A percentile compares a stretch with the other conserved stretches of the same genome.
These are phyloP conservation scores for Galeopterus variegatus DNA, from an alignment of 2,113 vertebrate species.

Conservation along the genomic window DNA sequence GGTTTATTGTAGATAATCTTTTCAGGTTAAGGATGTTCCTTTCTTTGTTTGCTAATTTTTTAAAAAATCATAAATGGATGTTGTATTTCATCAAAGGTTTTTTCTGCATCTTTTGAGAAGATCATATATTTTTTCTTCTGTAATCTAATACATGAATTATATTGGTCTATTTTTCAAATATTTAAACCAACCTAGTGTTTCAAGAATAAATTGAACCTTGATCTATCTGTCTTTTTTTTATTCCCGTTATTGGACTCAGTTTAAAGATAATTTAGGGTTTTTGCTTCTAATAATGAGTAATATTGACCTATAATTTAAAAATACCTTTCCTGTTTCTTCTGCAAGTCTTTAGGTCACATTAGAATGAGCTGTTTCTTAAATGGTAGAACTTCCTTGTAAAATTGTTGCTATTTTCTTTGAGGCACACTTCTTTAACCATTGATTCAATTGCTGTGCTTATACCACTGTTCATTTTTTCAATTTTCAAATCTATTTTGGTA, in stretches of 20 bases:
- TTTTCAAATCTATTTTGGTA: constrained; percentile 40
- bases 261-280: constrained; percentile 61
- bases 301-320: neutral
- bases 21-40: constrained; percentile 69
- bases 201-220: constrained; percentile 1
- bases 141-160: constrained; percentile 51
- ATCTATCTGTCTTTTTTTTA: neutral
- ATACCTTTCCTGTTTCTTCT: neutral
- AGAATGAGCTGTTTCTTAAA: constrained; percentile 33
- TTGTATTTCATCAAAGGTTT: constrained; percentile 58
- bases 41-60: constrained; percentile 33
- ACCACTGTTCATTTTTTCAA: constrained; percentile 37
- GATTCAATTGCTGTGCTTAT: constrained; percentile 15
- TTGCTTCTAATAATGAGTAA: constrained; percentile 44
- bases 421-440: neutral
- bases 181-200: constrained; percentile 46
- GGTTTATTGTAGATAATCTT: constrained; percentile 74
- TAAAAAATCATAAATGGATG: constrained; percentile 27
- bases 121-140: constrained; percentile 56
- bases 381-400: constrained; percentile 47
- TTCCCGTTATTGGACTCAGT: neutral
- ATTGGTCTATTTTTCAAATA: constrained; percentile 30
- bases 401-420: constrained; percentile 57
- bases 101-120: constrained; percentile 62
- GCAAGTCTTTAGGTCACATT: constrained; percentile 40